Conservation (phyloP, 2,888 invertebrate genomes). For the Andricus curvator region DNA sequence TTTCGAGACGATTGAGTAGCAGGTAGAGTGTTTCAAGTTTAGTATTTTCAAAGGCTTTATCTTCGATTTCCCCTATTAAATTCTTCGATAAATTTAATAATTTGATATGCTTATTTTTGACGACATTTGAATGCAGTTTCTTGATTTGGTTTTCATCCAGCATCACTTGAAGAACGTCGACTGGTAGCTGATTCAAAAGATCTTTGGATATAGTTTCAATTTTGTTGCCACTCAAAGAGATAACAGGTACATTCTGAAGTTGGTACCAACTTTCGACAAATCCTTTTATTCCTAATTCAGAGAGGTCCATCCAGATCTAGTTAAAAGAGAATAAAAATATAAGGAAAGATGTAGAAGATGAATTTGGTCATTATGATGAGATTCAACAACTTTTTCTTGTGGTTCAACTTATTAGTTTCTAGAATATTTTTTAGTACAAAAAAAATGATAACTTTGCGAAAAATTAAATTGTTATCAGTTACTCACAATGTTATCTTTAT, state of each 20-base stretch:
- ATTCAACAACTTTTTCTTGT: no score
- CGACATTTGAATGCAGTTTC: slow-evolving; percentile 54
- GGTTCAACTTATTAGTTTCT: no score
- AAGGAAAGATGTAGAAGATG: background rate
- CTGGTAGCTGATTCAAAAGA: slow-evolving; percentile 65
- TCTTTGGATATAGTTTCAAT: slow-evolving; percentile 62
- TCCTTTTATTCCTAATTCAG: slow-evolving; percentile 54
- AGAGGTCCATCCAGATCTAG: slow-evolving; percentile 49
- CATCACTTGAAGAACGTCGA: slow-evolving; percentile 54
- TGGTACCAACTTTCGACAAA: slow-evolving; percentile 68
- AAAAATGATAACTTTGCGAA: no score
- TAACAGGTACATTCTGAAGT: slow-evolving; percentile 50
- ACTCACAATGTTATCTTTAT: slow-evolving; percentile 42
- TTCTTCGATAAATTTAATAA: slow-evolving; percentile 74
- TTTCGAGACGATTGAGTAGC: slow-evolving; percentile 54
- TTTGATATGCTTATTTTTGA: slow-evolving; percentile 67
- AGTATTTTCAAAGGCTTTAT: slow-evolving; percentile 71
- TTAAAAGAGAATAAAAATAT: background rate
- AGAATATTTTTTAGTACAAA: background rate
- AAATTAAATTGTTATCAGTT: background rate
- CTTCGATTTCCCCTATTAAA: slow-evolving; percentile 72
- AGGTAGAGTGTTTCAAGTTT: slow-evolving; percentile 62
- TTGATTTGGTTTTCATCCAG: slow-evolving; percentile 58
- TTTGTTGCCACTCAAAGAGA: slow-evolving; percentile 61
- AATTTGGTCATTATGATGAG: no score